Conservation (phyloP, 2,113 vertebrate genomes). For the Myotis yumanensis region DNA sequence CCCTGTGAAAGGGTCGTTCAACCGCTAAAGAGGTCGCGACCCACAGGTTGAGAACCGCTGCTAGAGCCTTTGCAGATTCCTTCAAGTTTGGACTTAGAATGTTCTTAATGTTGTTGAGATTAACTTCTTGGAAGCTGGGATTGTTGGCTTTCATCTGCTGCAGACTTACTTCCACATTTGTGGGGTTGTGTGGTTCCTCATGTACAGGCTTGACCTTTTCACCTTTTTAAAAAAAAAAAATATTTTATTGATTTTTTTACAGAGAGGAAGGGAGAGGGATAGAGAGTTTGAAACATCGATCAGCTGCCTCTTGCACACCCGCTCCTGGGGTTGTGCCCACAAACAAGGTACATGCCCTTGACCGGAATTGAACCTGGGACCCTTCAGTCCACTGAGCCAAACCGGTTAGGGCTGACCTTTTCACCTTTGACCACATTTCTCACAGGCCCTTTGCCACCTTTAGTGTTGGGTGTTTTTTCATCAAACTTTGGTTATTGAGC, state of each 20-base stretch:
- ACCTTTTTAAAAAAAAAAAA: too few species aligned
- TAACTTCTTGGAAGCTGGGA: slow-evolving; percentile 90
- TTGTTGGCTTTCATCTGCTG: slow-evolving; percentile 95
- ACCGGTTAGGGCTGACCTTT: slow-evolving; percentile 85
- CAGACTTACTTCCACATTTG: slow-evolving; percentile 95
- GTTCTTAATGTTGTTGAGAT: slow-evolving; percentile 99
- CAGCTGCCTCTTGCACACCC: too few species aligned
- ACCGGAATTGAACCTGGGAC: too few species aligned
- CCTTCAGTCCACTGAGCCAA: too few species aligned
- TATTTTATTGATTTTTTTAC: too few species aligned
- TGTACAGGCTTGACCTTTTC: slow-evolving; percentile 86
- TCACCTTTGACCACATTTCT: slow-evolving; percentile 87
- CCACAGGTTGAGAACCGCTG: too few species aligned
- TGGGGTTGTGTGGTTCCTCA: slow-evolving; percentile 98
- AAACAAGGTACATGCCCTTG: too few species aligned
- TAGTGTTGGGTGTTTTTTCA: slow-evolving; percentile 85
- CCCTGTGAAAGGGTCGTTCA: too few species aligned
- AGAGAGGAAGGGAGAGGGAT: too few species aligned
- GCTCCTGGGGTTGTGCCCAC: too few species aligned
- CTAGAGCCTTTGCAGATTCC: slow-evolving; percentile 95
- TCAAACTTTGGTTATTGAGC: slow-evolving; percentile 93
- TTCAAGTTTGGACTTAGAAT: slow-evolving; percentile 98
- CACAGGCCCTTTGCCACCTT: slow-evolving; percentile 87
- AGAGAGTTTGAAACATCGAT: too few species aligned
- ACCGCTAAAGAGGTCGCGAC: too few species aligned